phyloP scores from a whole-genome alignment of 2,113 vertebrate genomes.

The Orthonyx spaldingii region DNA sequence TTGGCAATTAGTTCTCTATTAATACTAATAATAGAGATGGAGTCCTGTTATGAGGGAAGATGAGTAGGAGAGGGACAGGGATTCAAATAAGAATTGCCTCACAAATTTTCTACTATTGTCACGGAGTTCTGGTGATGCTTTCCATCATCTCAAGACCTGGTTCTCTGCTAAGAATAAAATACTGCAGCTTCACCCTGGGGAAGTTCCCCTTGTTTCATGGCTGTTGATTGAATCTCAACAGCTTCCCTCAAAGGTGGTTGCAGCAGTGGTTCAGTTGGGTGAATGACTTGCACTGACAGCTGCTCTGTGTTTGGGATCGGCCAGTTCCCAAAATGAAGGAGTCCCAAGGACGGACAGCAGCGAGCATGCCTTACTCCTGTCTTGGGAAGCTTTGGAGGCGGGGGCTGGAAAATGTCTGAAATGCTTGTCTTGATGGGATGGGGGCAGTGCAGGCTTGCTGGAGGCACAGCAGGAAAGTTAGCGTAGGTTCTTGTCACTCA shows the following conservation, averaged over 20 bases:
- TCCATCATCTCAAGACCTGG: background rate
- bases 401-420: slow-evolving; percentile 1
- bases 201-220: background rate
- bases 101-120: background rate
- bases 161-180: background rate
- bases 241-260: background rate
- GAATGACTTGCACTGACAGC: background rate
- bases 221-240: background rate
- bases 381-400: background rate
- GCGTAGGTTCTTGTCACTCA: background rate
- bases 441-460: background rate
- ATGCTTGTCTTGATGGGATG: background rate
- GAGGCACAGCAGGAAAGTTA: background rate
- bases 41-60: background rate
- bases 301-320: background rate
- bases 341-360: background rate
- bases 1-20: background rate
- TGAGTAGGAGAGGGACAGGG: background rate
- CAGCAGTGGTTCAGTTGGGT: background rate
- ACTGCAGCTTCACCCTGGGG: background rate
- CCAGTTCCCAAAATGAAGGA: background rate
- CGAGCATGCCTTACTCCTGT: background rate
- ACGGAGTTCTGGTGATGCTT: background rate
- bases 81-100: background rate
- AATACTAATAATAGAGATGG: background rate